Conservation (phyloP, 2,797 vertebrate genomes). For the Falco cherrug region DNA sequence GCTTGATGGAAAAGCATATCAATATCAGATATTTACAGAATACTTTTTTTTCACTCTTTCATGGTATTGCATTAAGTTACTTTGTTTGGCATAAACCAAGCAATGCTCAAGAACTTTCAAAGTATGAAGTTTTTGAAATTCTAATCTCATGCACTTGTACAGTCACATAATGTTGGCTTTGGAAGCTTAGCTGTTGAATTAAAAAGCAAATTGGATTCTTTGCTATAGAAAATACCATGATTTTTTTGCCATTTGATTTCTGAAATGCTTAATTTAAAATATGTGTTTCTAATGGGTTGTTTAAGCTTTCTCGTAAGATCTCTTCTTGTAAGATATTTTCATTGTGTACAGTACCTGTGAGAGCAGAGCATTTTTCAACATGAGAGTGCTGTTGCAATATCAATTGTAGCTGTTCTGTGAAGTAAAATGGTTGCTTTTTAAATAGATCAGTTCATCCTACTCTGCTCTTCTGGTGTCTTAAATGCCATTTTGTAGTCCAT, state of each 20-base stretch:
- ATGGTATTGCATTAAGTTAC: background rate
- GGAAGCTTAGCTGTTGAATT: slow-evolving; percentile 23
- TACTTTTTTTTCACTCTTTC: background rate
- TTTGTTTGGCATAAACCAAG: background rate
- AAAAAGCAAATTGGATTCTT: slow-evolving; percentile 1
- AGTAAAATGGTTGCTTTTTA: slow-evolving; percentile 1
- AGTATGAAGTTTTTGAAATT: slow-evolving; percentile 1
- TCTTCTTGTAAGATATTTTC: background rate
- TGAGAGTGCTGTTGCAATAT: rapidly evolving
- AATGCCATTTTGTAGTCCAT: background rate
- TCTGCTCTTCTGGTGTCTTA: slow-evolving; percentile 9
- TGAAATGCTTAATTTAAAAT: background rate
- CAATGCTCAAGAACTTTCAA: slow-evolving; percentile 5
- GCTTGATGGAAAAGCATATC: background rate
- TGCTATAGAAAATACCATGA: background rate
- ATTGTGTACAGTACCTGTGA: background rate
- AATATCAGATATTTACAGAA: slow-evolving; percentile 15
- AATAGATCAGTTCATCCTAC: background rate
- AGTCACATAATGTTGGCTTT: background rate
- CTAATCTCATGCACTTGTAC: background rate
- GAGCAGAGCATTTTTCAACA: background rate
- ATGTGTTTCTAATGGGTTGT: background rate
- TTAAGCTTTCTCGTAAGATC: background rate
- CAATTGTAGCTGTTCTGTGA: background rate
- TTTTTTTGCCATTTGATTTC: slow-evolving; percentile 7